Evolutionary conservation across 2,113 vertebrate species (phyloP), one percentile per base, ranked within the genome.

Genomic region (Tachycineta bicolor): DNA sequence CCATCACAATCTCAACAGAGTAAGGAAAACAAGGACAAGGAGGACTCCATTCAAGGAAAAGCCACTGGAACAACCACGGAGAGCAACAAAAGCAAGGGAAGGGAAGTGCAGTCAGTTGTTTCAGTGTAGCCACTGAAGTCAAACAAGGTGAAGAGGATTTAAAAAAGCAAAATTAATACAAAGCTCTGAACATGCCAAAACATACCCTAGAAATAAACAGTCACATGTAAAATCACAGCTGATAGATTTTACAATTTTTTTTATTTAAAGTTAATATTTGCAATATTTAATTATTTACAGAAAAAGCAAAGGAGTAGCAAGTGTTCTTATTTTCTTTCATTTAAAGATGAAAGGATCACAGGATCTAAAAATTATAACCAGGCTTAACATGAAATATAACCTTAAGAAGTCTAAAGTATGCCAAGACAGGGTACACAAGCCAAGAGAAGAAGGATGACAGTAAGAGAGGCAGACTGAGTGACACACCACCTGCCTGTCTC

Each of bases 401-500:
- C 4, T 63, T 43, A 86, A 90, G 39, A 63, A 94, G 91, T 41
- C 58, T 62, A 60, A 69, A 0, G 6, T 14, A 49, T 15, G 62
- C 73, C 33, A n/a, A 65, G 88, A 82, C 44, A 79, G 46, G 52
- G 28, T 78, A 60, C 70, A n/a, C 17, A n/a, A 62, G 24, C 7
- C 41, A 64, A 63, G 2, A 46, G 53, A 83, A 63, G 47, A 10
- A 69, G 65, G 63, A 46, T 33, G 67, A 93, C 76, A 92, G 49
- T 33, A 47, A 90, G 11, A 22, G 15, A 37, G 21, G 17, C 68
- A 81, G 60, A 20, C 43, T 94, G 87, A 95, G 73, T 93, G 93
- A 92, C 73, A 70, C 23, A 83, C 84, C 95, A 96, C 77, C 77
- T 93, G 85, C 75, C 44, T 80, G 63, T 92, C 96, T 85, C 91